A percentile compares a stretch with the other conserved stretches of the same genome.
phyloP scores from a whole-genome alignment of 2,113 vertebrate genomes.

The Epinephelus fuscoguttatus region DNA sequence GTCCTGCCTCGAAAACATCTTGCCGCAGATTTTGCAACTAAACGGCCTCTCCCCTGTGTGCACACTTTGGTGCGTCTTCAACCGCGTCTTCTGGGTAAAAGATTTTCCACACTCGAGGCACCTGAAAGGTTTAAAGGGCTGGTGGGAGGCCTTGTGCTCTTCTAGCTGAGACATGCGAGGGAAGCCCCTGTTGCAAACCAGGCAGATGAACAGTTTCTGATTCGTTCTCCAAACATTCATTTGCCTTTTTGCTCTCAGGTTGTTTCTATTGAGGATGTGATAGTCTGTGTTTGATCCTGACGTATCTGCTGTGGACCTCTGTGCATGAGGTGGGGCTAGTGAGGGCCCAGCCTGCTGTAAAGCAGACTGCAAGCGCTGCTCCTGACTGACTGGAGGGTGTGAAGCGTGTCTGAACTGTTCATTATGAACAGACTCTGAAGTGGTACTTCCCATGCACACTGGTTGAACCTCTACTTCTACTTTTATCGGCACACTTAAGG shows the following conservation, averaged over 20 bases:
- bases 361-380: slow-evolving; percentile 4
- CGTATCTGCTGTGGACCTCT: not conserved
- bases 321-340: not conserved
- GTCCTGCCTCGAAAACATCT: slow-evolving; percentile 77
- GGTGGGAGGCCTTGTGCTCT: slow-evolving; percentile 59
- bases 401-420: slow-evolving; percentile 19
- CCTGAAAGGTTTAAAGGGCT: slow-evolving; percentile 61
- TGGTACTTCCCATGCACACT: not conserved
- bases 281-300: not conserved
- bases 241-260: not conserved
- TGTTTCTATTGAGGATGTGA: slow-evolving; percentile 10
- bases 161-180: slow-evolving; percentile 62
- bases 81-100: slow-evolving; percentile 76
- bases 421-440: not conserved
- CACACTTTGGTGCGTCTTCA: slow-evolving; percentile 78
- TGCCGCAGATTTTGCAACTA: slow-evolving; percentile 77
- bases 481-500: slow-evolving; percentile 39
- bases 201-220: slow-evolving; percentile 64
- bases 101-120: slow-evolving; percentile 79
- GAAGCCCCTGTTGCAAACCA: slow-evolving; percentile 63
- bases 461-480: slow-evolving; percentile 30
- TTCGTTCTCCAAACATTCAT: slow-evolving; percentile 31
- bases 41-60: slow-evolving; percentile 80
- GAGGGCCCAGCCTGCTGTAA: slow-evolving; percentile 17
- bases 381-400: not conserved